Percentiles rank a stretch among this genome's conserved stretches.
Conservation (phyloP, 2,797 vertebrate genomes). For the Hozukius guyotensis region DNA sequence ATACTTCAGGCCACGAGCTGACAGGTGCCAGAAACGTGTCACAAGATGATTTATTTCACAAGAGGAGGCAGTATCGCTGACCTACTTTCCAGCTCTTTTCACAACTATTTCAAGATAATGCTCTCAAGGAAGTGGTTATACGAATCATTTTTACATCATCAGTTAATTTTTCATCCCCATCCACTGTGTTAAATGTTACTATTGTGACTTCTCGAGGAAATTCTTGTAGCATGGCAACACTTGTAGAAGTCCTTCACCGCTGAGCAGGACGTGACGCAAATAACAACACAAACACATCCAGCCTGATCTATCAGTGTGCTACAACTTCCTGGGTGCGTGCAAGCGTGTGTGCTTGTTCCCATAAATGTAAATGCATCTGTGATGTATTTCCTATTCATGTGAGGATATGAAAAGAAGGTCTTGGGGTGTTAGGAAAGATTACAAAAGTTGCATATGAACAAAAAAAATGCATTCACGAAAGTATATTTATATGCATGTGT, state of each 20-base stretch:
- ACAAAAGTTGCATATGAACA: neutral
- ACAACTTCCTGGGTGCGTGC: neutral
- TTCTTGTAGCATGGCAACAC: slow-evolving; percentile 9
- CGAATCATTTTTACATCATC: neutral
- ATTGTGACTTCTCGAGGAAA: neutral
- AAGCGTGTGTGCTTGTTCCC: neutral
- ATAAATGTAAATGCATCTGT: neutral
- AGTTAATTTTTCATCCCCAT: neutral
- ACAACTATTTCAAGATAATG: slow-evolving; percentile 1
- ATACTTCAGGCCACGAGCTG: slow-evolving; percentile 14
- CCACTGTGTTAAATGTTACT: neutral
- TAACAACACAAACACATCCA: slow-evolving; percentile 23
- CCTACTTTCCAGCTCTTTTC: slow-evolving; percentile 1
- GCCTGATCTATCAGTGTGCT: neutral
- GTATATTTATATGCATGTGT: neutral
- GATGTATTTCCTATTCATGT: neutral
- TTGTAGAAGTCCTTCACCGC: slow-evolving; percentile 7
- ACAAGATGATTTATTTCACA: slow-evolving; percentile 16
- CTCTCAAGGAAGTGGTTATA: neutral
- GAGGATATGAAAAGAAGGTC: neutral
- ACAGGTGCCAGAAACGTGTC: slow-evolving; percentile 29
- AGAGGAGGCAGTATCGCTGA: neutral
- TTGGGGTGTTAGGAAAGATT: neutral
- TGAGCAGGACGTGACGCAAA: slow-evolving; percentile 25
- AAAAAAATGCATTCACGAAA: neutral